Evolutionary conservation across 1,140 invertebrate species (phyloP), one percentile per base, ranked within the genome.

Genomic region (Drosophila mayri): DNA sequence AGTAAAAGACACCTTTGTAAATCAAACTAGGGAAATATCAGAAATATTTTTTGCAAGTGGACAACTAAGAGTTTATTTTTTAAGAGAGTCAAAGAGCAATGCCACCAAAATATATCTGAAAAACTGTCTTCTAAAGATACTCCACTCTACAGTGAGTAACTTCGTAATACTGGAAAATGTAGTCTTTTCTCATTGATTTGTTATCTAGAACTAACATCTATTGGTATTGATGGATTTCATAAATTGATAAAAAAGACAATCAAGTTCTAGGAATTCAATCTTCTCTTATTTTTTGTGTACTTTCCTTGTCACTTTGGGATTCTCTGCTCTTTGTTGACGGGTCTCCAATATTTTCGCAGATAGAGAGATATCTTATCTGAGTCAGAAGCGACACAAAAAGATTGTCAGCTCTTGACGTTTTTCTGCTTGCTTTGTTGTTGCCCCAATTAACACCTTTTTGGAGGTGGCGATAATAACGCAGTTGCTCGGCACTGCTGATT

Each of bases 391-490:
- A 76, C 46, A 76, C 37, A 59, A n/a, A 77, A 57, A 76, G 28
- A 43, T 75, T 76, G 73, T 75, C 43, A 54, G 73, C 49, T 43
- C 52, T 57, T 71, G 68, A 59, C 54, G 65, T 35, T 47, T 71
- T 52, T 30, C 41, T 50, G 49, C n/a, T 55, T 30, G 38, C 41
- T 35, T 62, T 64, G 82, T 86, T 86, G 79, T 70, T 77, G 83
- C 65, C 49, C 73, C 77, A 72, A 87, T 87, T 87, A 87, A 84
- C 84, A 87, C 84, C 84, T 87, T 85, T 77, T 77, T 59, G 84
- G 63, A 54, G 57, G 47, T 63, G 74, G 84, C 76, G 83, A 87
- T 87, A 87, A 87, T 88, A 75, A 88, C 76, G 72, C 83, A 77
- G 74, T 74, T 61, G 72, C 67, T 64, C 62, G 55, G 70, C 50